A percentile compares a stretch with the other conserved stretches of the same genome.
These are phyloP conservation scores for Oryctolagus cuniculus DNA, from an alignment of 2,113 vertebrate genomes.

Conservation along the genomic window DNA sequence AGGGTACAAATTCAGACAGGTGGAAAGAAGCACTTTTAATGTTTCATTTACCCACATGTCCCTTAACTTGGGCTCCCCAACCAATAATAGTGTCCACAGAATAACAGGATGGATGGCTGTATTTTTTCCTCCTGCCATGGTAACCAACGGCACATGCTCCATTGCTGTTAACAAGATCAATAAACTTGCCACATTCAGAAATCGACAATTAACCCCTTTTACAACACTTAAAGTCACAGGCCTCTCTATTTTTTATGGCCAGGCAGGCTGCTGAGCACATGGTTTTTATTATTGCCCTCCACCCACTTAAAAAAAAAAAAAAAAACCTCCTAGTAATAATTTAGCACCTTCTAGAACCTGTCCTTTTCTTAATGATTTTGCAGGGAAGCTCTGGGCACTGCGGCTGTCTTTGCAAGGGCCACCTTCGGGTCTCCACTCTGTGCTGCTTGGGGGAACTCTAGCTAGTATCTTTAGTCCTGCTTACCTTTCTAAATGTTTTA, in stretches of 20 bases:
- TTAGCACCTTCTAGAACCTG: constrained; percentile 85
- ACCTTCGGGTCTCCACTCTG: constrained; percentile 54
- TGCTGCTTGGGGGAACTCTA: background rate
- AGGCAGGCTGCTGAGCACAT: constrained; percentile 64
- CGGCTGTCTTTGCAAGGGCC: constrained; percentile 72
- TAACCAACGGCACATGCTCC: constrained; percentile 80
- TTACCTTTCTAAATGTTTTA: constrained; percentile 84
- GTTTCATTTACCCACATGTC: background rate
- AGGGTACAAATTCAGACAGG: background rate
- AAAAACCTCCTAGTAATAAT: constrained; percentile 78
- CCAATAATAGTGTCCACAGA: background rate
- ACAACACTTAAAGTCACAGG: constrained; percentile 79
- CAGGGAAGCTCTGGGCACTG: constrained; percentile 63
- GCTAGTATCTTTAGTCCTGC: constrained; percentile 76
- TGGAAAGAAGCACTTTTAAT: background rate
- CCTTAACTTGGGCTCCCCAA: constrained; percentile 24
- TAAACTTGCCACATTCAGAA: constrained; percentile 90
- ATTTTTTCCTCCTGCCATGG: constrained; percentile 76
- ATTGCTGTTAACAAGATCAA: constrained; percentile 88
- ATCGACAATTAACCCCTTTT: constrained; percentile 87
- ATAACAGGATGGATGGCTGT: constrained; percentile 51
- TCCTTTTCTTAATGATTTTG: constrained; percentile 75
- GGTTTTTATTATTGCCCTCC: constrained; percentile 85
- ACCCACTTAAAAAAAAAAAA: background rate
- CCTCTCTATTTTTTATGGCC: constrained; percentile 76